Conservation (phyloP, 1,140 invertebrate species). For the Scaptomyza montana region DNA sequence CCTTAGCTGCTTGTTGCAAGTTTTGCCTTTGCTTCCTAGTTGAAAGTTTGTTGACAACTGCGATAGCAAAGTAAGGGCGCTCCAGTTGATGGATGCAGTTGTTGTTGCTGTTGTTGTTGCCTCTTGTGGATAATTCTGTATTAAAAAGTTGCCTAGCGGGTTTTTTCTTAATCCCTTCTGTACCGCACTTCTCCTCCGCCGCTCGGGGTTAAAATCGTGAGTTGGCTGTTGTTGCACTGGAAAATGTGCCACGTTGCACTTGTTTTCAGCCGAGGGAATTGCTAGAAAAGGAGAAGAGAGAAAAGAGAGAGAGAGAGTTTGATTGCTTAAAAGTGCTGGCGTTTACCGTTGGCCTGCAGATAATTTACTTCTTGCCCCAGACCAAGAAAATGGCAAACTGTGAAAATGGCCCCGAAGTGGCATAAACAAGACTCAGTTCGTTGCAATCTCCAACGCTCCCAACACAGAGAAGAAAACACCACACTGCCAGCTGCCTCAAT, state of each 20-base stretch:
- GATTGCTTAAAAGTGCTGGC: conserved; percentile 43
- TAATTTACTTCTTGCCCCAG: conserved; percentile 54
- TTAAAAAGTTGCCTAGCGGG: conserved; percentile 68
- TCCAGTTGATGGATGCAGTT: conserved; percentile 77
- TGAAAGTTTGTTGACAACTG: conserved; percentile 68
- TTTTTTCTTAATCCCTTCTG: conserved; percentile 32
- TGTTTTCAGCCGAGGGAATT: conserved; percentile 51
- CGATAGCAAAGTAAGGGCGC: conserved; percentile 62
- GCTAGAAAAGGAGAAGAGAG: not conserved
- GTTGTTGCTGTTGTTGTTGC: conserved; percentile 32
- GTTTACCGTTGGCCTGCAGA: conserved; percentile 75
- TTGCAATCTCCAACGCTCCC: not conserved
- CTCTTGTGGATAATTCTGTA: conserved; percentile 72
- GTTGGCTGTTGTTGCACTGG: conserved; percentile 48
- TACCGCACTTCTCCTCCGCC: not conserved
- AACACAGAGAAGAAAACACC: conserved; percentile 8
- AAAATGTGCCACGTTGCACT: conserved; percentile 81
- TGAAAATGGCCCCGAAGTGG: conserved; percentile 59
- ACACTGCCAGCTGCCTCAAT: conserved; percentile 8
- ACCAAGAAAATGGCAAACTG: conserved; percentile 45
- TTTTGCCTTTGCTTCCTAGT: conserved; percentile 54
- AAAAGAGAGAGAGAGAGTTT: not conserved
- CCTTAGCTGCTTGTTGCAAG: conserved; percentile 25
- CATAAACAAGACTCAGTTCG: conserved; percentile 36
- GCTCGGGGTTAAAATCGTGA: conserved; percentile 76